Percentiles rank a stretch among this genome's conserved stretches.
Evolutionary conservation across 92 coral and sea anemone genomes (phyloP).

Genomic region (Bergia sp.): DNA sequence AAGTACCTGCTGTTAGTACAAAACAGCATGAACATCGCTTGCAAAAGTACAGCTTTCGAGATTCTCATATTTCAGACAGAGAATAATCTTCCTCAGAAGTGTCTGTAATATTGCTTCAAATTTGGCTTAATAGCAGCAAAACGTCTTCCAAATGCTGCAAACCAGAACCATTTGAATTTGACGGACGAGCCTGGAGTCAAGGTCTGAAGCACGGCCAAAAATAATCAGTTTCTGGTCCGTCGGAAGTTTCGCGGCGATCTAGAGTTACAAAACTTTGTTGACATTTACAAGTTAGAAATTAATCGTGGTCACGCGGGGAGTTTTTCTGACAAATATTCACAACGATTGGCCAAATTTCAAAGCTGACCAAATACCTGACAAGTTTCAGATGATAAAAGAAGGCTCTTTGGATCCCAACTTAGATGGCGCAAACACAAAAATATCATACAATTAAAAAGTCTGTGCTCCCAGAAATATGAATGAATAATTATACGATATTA

Average conservation of each 20-base stretch:
- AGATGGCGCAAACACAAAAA: not conserved
- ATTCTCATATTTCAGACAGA: not conserved
- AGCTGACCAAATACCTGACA: slow-evolving; percentile 12
- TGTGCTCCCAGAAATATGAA: slow-evolving; percentile 5
- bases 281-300: slow-evolving; percentile 31
- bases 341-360: slow-evolving; percentile 21
- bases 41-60: slow-evolving; percentile 4
- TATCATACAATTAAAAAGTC: not conserved
- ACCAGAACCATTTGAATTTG: not conserved
- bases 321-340: not conserved
- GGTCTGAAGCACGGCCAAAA: not conserved
- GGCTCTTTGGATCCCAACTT: not conserved
- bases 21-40: not conserved
- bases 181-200: not conserved
- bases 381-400: not conserved
- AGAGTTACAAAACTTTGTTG: slow-evolving; percentile 37
- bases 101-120: not conserved
- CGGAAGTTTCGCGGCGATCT: not conserved
- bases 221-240: not conserved
- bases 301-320: slow-evolving; percentile 36
- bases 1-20: not conserved
- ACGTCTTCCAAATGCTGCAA: not conserved
- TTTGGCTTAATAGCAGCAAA: not conserved
- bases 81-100: not conserved
- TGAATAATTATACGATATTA: slow-evolving; percentile 10